Base-by-base conservation (phyloP, 2,113 vertebrate genomes). In the Madoqua kirkii region DNA sequence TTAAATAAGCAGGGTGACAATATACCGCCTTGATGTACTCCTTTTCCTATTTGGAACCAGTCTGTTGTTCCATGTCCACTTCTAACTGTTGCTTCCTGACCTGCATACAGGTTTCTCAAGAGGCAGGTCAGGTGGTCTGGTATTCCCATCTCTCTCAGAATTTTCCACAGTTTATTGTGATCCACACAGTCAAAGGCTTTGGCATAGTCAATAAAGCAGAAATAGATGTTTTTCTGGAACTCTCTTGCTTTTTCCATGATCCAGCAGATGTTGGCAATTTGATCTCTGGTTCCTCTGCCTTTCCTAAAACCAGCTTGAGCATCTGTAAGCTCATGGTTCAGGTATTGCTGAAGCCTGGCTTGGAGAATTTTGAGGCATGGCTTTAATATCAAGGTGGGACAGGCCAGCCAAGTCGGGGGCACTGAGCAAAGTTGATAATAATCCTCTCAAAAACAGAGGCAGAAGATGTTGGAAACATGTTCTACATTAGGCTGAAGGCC, bases 401-500 rank as follows among this genome's bases (percentile, higher is more conserved):
- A 67, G 78, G 54, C 50, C n/a, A 7, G 88, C 50, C 54, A 67
- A 25, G 3, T 27, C 6, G 36, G 50, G 25, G 60, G 5, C 33
- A 27, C 45, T 14, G 40, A 78, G 5, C 4, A 60, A 27, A 43
- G 21, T 3, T 74, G n/a, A 40, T 76, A 83, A 21, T 6, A 57
- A 74, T 29, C 36, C 36, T 43, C 91, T 85, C 33, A 6, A n/a
- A 84, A 45, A 59, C 79, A 95, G 36, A 95, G 52, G 57, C 33
- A 71, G 43, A 93, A 64, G 31, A 67, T 48, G 17, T 8, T 90
- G 59, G 45, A 59, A 95, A 45, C 33, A 45, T 1, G 3, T 84
- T 85, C 50, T 36, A 19, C 31, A n/a, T 59, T 59, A 91, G 93
- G 54, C 15, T 93, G 52, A 43, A 48, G 48, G 93, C 81, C 6